Conservation (phyloP, 2,113 vertebrate genomes). For the Odontophorus gujanensis region DNA sequence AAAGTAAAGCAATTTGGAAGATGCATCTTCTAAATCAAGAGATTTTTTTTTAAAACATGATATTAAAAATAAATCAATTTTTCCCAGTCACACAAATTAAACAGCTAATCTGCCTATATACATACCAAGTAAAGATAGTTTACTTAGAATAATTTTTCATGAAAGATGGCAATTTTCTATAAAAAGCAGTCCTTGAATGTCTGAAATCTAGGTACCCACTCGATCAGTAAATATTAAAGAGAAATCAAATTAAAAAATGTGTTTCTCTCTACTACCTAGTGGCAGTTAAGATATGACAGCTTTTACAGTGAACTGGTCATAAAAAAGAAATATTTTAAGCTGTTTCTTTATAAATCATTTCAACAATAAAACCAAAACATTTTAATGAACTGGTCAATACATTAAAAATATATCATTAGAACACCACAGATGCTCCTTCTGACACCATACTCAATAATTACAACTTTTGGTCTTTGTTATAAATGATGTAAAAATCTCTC, state of each 20-base stretch:
- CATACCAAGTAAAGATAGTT: constrained; percentile 43
- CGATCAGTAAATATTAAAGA: constrained; percentile 51
- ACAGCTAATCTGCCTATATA: constrained; percentile 50
- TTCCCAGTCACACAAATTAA: constrained; percentile 54
- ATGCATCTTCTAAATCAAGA: neutral
- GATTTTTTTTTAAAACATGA: neutral
- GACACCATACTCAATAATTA: constrained; percentile 24
- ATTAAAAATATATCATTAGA: constrained; percentile 52
- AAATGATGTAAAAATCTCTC: constrained; percentile 42
- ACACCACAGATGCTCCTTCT: constrained; percentile 12
- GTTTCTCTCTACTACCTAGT: constrained; percentile 69
- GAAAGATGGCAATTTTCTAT: constrained; percentile 51
- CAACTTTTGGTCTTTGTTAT: constrained; percentile 59
- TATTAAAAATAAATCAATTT: constrained; percentile 26
- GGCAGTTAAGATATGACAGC: constrained; percentile 74
- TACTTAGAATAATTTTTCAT: constrained; percentile 35
- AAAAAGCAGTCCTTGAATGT: constrained; percentile 52
- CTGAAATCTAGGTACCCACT: constrained; percentile 34
- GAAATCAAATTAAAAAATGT: constrained; percentile 62
- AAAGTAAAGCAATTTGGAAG: neutral
- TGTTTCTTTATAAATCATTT: constrained; percentile 69
- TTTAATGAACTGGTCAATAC: constrained; percentile 48
- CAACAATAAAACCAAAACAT: constrained; percentile 50
- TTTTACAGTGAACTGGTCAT: constrained; percentile 80
- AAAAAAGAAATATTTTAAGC: constrained; percentile 73